Evolutionary conservation across 2,888 invertebrate genomes (phyloP), one percentile per base, ranked within the genome.

Genomic region (Malthinus seriepunctatus): DNA sequence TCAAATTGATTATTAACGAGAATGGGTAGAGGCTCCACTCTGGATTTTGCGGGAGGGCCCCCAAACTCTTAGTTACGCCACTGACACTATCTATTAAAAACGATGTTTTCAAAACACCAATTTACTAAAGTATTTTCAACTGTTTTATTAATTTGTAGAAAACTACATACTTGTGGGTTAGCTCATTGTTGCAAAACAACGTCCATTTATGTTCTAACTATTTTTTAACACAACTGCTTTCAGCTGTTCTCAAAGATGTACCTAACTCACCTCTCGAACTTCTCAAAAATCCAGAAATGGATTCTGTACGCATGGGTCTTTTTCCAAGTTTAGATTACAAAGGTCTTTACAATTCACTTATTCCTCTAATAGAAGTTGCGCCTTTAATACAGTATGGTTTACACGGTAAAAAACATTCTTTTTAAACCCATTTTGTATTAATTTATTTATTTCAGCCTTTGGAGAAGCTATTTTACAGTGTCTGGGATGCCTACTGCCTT

Each of bases 261-360:
- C 93, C 94, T 12, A 90, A 90, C 68, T 93, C 95, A 9, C 95
- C 97, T 2, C 83, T 95, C 65, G 94, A 95, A 77, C 91, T 95
- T 86, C 88, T 96, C 66, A 90, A 92, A 64, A 88, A 89, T 65
- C 89, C 94, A 15, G 90, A 92, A 74, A 89, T 91, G 78, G 97
- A 97, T 79, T 82, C 86, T 1, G 87, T 88, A 50, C 85, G 98
- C 54, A 91, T 96, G 87, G 88, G 90, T 23, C 85, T 97, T 48
- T 98, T 95, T 80, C 98, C 98, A 7, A 97, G 92, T 80, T 84
- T 99, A 68, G 97, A 98, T 81, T 99, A 98, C 80, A 94, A 94
- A 76, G 96, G 95, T 50, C 84, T 99, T 44, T 97, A 95, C 78
- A 93, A 93, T 77, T 95, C 95, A 12, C 85, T 98, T 52, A 87